phyloP scores from a whole-genome alignment of 2,888 invertebrate genomes.

The Trissolcus brochymenae region DNA sequence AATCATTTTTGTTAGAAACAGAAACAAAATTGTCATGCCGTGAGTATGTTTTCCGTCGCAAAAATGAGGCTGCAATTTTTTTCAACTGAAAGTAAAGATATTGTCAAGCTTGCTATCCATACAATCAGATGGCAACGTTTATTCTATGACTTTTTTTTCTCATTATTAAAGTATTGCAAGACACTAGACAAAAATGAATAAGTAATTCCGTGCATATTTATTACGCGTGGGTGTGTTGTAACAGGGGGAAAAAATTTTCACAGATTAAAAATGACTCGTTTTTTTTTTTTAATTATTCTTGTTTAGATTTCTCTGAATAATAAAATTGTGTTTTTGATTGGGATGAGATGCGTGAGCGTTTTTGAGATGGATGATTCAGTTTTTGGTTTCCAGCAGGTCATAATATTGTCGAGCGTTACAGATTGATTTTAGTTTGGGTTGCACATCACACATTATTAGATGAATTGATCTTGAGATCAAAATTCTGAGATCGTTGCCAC shows the following conservation, averaged over 20 bases:
- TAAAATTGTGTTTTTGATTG: background rate
- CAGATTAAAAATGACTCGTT: background rate
- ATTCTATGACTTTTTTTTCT: background rate
- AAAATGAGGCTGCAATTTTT: background rate
- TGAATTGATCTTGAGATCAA: conserved; percentile 31
- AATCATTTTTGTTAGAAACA: background rate
- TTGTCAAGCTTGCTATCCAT: background rate
- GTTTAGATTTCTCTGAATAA: background rate
- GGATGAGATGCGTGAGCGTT: background rate
- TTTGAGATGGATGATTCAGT: too few relatives aligned
- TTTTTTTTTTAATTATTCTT: background rate
- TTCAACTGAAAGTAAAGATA: background rate
- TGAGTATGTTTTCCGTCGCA: background rate
- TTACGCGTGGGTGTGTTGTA: background rate
- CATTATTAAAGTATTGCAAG: conserved; percentile 3
- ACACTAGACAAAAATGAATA: background rate
- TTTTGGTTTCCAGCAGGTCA: background rate
- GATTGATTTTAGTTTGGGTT: background rate
- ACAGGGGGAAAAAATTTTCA: background rate
- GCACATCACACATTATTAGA: background rate
- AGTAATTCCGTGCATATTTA: conserved; percentile 1
- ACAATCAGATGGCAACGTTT: background rate
- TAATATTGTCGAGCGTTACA: conserved; percentile 21
- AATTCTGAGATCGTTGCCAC: conserved; percentile 64
- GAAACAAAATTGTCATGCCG: too few relatives aligned